Evolutionary conservation across 2,888 invertebrate species (phyloP).

Genomic region (Perizoma flavofasciatum): DNA sequence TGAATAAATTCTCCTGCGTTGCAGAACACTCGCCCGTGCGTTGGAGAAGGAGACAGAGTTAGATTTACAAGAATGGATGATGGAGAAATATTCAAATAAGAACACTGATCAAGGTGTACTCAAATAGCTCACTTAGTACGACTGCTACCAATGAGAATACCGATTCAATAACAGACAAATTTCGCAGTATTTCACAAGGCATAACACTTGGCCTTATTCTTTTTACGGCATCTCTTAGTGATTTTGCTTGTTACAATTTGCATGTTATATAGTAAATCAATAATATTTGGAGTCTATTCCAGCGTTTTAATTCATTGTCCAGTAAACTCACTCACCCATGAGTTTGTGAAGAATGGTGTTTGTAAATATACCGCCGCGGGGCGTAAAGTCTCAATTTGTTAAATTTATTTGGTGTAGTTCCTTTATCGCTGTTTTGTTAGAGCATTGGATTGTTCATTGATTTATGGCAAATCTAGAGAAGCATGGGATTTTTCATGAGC

Average conservation of each 20-base stretch:
- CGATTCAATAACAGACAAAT: no score
- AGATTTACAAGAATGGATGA: conserved; percentile 11
- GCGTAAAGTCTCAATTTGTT: conserved; percentile 51
- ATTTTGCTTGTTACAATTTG: background rate
- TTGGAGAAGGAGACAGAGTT: conserved; percentile 17
- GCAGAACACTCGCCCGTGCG: conserved; percentile 32
- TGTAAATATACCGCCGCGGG: conserved; percentile 48
- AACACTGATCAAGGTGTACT: no score
- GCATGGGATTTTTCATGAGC: conserved; percentile 2
- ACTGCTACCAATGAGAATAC: background rate
- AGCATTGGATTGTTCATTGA: conserved; percentile 27
- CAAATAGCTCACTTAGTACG: no score
- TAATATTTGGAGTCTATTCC: conserved; percentile 6
- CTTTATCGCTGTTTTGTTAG: conserved; percentile 31
- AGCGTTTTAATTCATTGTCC: conserved; percentile 9
- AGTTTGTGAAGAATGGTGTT: conserved; percentile 43
- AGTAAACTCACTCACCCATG: conserved; percentile 27
- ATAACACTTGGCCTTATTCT: conserved; percentile 2
- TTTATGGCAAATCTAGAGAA: conserved; percentile 26
- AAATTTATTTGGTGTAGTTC: conserved; percentile 36
- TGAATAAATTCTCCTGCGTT: conserved; percentile 52
- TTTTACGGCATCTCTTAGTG: background rate
- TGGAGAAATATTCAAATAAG: background rate
- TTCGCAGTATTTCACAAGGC: conserved; percentile 1
- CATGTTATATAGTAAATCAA: background rate